Conservation (phyloP, 2,113 vertebrate species). For the Pygoscelis antarcticus region DNA sequence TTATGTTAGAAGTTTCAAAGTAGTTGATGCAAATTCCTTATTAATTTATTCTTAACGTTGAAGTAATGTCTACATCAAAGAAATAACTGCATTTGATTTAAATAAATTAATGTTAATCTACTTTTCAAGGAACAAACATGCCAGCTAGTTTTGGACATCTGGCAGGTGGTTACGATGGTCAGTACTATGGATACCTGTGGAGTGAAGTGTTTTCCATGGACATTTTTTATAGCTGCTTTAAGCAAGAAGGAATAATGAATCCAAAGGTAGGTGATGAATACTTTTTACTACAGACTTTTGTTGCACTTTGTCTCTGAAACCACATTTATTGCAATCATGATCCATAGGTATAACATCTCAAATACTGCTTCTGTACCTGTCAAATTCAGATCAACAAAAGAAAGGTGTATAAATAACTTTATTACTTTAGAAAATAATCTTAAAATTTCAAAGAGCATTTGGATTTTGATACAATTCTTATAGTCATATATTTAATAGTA, state of each 20-base stretch:
- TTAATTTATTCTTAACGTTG: neutral
- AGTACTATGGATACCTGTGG: constrained; percentile 96
- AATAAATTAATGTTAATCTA: neutral
- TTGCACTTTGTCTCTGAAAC: neutral
- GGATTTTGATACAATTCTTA: neutral
- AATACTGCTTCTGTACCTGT: neutral
- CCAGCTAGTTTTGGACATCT: constrained; percentile 86
- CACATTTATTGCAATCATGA: neutral
- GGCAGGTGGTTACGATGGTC: constrained; percentile 91
- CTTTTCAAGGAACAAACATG: constrained; percentile 80
- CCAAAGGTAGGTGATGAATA: constrained; percentile 78
- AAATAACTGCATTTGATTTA: neutral
- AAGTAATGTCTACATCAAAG: neutral
- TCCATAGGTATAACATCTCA: neutral
- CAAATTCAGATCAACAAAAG: neutral
- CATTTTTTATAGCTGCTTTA: constrained; percentile 93
- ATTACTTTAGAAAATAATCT: neutral
- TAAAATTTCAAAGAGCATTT: neutral
- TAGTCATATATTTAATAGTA: neutral
- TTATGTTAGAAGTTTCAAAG: neutral
- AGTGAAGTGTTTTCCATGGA: constrained; percentile 95
- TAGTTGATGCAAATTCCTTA: neutral
- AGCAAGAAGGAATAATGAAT: constrained; percentile 90
- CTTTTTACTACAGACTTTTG: neutral
- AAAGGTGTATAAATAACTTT: neutral